Evolutionary conservation across 2,113 vertebrate species (phyloP).

Genomic region (Calonectris borealis): DNA sequence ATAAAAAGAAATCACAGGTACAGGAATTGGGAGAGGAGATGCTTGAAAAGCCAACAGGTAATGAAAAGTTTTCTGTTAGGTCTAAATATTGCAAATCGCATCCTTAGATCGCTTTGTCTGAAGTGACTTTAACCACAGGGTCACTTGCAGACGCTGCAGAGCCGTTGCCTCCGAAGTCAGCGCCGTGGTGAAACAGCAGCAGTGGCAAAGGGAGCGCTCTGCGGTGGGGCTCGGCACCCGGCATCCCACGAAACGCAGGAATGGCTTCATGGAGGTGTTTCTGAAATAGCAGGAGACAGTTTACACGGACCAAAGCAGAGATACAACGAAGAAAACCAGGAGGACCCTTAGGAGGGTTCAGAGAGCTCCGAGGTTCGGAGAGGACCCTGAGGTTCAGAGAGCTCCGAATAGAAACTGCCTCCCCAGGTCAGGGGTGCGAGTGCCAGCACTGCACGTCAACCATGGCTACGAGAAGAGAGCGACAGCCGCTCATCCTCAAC

Average conservation of each 20-base stretch:
- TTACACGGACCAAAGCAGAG: neutral
- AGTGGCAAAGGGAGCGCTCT: neutral
- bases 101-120: neutral
- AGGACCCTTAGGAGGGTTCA: neutral
- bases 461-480: neutral
- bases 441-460: fast-evolving
- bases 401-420: no score
- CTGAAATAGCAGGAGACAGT: neutral
- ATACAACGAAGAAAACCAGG: fast-evolving
- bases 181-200: neutral
- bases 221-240: neutral
- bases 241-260: fast-evolving
- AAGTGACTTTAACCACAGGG: neutral
- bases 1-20: neutral
- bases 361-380: no score
- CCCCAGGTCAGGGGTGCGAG: neutral
- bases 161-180: fast-evolving
- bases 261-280: neutral
- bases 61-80: neutral
- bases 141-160: neutral
- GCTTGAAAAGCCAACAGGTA: neutral
- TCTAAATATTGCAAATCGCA: neutral
- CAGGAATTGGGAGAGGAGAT: neutral
- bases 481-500: fast-evolving
- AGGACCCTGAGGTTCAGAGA: neutral